Conservation (phyloP, 2,797 vertebrate species). For the Leptoclinus maculatus region DNA sequence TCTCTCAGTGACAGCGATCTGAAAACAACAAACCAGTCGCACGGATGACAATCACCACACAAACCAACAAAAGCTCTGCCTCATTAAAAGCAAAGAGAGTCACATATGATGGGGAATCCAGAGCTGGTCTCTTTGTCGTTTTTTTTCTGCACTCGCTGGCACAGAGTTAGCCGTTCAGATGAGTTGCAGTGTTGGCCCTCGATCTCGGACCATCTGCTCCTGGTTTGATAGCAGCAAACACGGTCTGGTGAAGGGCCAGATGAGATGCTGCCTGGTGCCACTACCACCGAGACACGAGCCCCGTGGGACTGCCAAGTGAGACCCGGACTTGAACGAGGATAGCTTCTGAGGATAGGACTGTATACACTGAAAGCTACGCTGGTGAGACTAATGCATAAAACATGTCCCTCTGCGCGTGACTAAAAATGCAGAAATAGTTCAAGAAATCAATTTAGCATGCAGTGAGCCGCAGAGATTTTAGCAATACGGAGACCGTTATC, state of each 20-base stretch:
- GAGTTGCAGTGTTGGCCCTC: conserved; percentile 45
- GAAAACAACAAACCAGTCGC: conserved; percentile 32
- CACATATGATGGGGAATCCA: neutral
- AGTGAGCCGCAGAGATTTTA: conserved; percentile 2
- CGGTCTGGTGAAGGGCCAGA: conserved; percentile 50
- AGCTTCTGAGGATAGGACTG: conserved; percentile 39
- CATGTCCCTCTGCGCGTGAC: conserved; percentile 7
- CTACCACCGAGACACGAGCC: conserved; percentile 45
- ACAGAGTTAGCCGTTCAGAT: conserved; percentile 16
- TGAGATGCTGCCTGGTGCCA: conserved; percentile 55
- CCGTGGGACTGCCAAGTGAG: conserved; percentile 30
- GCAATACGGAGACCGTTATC: conserved; percentile 2
- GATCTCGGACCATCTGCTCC: conserved; percentile 66
- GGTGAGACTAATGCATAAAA: conserved; percentile 31
- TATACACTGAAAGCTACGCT: conserved; percentile 35
- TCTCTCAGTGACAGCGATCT: conserved; percentile 23
- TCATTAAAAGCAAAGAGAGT: conserved; percentile 26
- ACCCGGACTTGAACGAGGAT: conserved; percentile 48
- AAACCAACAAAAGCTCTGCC: conserved; percentile 24
- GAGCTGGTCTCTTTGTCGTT: neutral
- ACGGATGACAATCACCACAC: conserved; percentile 19
- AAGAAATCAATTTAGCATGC: conserved; percentile 17
- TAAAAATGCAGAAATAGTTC: conserved; percentile 18
- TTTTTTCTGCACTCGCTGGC: conserved; percentile 5
- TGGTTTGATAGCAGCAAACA: conserved; percentile 56